phyloP scores from a whole-genome alignment of 2,888 invertebrate genomes.

The Congeria kusceri region DNA sequence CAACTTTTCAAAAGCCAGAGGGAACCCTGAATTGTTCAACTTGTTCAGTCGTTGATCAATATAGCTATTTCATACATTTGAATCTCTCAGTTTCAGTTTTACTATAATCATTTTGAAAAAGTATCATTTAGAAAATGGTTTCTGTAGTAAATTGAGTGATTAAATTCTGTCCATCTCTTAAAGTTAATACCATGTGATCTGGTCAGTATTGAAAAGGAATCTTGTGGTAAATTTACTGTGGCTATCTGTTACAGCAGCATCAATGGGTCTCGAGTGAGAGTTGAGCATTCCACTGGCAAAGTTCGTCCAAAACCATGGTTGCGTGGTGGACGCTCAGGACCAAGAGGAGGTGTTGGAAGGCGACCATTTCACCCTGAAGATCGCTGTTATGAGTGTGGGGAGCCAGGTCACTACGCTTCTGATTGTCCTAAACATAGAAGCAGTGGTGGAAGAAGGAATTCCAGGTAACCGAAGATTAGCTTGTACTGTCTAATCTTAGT shows the following conservation, averaged over 20 bases:
- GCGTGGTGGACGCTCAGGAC: slow-evolving; percentile 73
- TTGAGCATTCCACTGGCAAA: slow-evolving; percentile 96
- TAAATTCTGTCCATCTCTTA: too few species aligned
- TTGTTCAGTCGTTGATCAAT: too few species aligned
- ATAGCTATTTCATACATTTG: too few species aligned
- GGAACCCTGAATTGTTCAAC: too few species aligned
- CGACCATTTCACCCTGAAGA: slow-evolving; percentile 94
- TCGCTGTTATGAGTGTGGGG: slow-evolving; percentile 97
- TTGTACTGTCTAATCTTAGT: too few species aligned
- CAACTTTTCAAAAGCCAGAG: too few species aligned
- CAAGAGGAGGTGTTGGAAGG: slow-evolving; percentile 65
- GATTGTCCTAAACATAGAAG: slow-evolving; percentile 88
- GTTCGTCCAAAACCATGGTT: slow-evolving; percentile 83
- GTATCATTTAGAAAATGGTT: too few species aligned
- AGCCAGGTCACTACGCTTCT: slow-evolving; percentile 96
- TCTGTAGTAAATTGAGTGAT: too few species aligned
- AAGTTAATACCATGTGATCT: too few species aligned
- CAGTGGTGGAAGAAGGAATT: slow-evolving; percentile 36
- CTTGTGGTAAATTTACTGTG: not conserved
- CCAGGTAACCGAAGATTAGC: slow-evolving; percentile 21
- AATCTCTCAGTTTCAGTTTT: too few species aligned
- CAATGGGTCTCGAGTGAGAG: slow-evolving; percentile 95
- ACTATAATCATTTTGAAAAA: too few species aligned
- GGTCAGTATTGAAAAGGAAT: too few species aligned
- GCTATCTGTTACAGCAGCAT: slow-evolving; percentile 85